Percentiles rank a stretch among this genome's conserved stretches.
Conservation (phyloP, 2,113 vertebrate genomes). For the Phainopepla nitens region DNA sequence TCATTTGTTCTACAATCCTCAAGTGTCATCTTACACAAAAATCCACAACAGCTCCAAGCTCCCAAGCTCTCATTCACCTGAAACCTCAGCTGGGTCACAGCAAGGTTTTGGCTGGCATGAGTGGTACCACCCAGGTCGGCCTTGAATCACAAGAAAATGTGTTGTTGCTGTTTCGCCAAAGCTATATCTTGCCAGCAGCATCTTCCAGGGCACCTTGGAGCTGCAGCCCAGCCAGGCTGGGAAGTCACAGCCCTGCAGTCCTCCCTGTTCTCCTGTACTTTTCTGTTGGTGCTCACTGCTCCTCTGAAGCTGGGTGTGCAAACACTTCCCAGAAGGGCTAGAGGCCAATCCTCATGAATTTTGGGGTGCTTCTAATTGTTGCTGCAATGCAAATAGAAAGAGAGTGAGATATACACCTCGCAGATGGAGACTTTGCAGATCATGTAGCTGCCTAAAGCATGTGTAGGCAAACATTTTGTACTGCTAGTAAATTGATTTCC, state of each 20-base stretch:
- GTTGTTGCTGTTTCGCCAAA: neutral
- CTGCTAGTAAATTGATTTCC: neutral
- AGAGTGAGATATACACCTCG: accelerated
- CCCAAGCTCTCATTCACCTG: neutral
- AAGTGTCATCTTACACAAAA: neutral
- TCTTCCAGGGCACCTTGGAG: neutral
- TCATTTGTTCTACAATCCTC: neutral
- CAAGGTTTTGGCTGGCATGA: neutral
- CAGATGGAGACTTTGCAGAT: neutral
- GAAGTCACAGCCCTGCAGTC: neutral
- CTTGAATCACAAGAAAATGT: neutral
- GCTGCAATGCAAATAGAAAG: neutral
- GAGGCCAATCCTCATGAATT: neutral
- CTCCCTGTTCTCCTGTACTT: neutral
- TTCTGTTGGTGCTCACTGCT: neutral
- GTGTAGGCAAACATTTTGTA: neutral
- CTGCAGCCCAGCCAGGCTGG: neutral
- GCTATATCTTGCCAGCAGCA: neutral
- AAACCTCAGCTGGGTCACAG: neutral
- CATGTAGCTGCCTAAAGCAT: neutral
- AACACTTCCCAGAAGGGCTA: neutral
- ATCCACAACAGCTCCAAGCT: neutral
- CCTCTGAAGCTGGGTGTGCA: neutral
- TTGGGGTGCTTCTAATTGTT: neutral
- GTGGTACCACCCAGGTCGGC: neutral